A percentile compares a stretch with the other conserved stretches of the same genome.
Conservation (phyloP, 2,888 invertebrate genomes). For the Aporophyla lueneburgensis region DNA sequence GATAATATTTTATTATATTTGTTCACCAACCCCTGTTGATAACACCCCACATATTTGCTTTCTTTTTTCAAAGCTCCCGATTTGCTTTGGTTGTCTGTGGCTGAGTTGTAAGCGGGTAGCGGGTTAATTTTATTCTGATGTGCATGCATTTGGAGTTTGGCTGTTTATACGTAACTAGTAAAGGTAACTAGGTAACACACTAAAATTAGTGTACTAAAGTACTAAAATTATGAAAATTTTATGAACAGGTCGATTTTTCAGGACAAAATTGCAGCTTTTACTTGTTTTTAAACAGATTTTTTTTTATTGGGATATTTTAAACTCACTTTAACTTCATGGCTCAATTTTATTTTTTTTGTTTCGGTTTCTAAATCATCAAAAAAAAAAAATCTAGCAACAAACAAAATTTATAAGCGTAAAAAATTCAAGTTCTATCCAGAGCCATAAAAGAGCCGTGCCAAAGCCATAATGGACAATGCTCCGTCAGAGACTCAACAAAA, state of each 20-base stretch:
- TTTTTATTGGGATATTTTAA: background rate
- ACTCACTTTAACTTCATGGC: background rate
- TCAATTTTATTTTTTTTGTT: no score
- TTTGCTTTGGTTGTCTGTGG: constrained; percentile 57
- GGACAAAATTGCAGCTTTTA: background rate
- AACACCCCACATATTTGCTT: constrained; percentile 79
- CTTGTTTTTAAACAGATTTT: background rate
- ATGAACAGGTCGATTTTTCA: background rate
- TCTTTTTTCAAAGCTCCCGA: constrained; percentile 70
- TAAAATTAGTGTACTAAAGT: no score
- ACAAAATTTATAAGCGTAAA: background rate
- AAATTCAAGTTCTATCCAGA: background rate
- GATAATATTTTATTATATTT: constrained; percentile 87
- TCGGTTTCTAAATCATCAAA: no score
- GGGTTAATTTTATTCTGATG: constrained; percentile 8
- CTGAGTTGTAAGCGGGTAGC: constrained; percentile 37
- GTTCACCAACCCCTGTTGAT: constrained; percentile 78
- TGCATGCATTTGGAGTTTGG: background rate
- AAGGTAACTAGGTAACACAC: background rate
- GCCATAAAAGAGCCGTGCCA: no score
- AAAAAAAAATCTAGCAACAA: background rate
- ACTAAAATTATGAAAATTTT: background rate
- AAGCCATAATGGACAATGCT: no score
- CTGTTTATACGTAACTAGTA: background rate
- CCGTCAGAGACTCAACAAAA: no score